phyloP scores from a whole-genome alignment of 2,797 vertebrate genomes.

The Pseudotriccus pelzelni region DNA sequence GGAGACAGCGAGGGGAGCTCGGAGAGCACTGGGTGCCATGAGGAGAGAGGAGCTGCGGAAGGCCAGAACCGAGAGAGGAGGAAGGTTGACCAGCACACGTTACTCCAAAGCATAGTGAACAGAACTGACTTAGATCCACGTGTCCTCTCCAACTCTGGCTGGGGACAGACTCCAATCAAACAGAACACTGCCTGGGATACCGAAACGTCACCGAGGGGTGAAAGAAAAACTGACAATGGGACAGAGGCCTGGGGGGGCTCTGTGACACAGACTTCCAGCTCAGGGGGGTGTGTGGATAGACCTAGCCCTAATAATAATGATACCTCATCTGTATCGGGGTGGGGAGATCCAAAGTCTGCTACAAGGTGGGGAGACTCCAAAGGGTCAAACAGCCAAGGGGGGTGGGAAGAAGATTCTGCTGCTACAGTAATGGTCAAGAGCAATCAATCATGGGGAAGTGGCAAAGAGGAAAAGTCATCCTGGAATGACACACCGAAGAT shows the following conservation, averaged over 20 bases:
- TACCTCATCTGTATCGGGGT: conserved; percentile 84
- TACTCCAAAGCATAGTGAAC: conserved; percentile 78
- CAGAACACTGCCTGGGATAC: conserved; percentile 97
- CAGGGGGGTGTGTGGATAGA: conserved; percentile 87
- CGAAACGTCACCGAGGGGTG: conserved; percentile 77
- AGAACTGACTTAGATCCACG: conserved; percentile 90
- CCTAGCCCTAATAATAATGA: conserved; percentile 81
- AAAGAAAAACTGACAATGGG: conserved; percentile 85
- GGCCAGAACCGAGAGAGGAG: conserved; percentile 79
- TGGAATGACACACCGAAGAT: conserved; percentile 90
- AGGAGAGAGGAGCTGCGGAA: conserved; percentile 81
- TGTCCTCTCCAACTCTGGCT: conserved; percentile 95
- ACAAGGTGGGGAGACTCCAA: conserved; percentile 91
- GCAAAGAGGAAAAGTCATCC: conserved; percentile 89
- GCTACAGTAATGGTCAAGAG: conserved; percentile 83
- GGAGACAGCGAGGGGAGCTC: conserved; percentile 88
- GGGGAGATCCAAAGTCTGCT: conserved; percentile 87
- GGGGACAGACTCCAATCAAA: conserved; percentile 96
- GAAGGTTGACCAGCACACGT: conserved; percentile 78
- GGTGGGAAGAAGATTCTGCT: conserved; percentile 89
- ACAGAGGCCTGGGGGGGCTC: conserved; percentile 87
- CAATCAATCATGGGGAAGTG: conserved; percentile 86
- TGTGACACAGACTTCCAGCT: conserved; percentile 84
- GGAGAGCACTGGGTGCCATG: conserved; percentile 86
- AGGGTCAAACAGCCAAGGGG: conserved; percentile 82